Evolutionary conservation across 1,140 invertebrate species (phyloP).

Genomic region (Agraylea sexmaculata): DNA sequence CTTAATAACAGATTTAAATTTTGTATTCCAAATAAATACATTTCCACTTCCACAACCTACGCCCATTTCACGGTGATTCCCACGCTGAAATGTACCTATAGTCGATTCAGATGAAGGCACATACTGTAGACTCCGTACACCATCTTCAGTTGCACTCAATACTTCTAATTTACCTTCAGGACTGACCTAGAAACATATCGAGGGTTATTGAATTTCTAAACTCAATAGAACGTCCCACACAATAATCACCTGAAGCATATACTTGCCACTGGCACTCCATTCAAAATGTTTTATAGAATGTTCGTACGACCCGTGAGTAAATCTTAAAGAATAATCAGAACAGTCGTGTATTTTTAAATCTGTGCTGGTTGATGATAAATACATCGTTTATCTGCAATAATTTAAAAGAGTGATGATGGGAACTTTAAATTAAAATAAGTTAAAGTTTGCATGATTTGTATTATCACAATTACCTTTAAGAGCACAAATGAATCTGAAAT

Average conservation of each 20-base stretch:
- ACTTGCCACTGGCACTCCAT: conserved; percentile 40
- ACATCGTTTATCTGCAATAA: too few relatives aligned
- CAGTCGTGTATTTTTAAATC: conserved; percentile 32
- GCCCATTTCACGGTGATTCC: conserved; percentile 32
- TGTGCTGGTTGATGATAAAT: conserved; percentile 35
- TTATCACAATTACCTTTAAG: too few relatives aligned
- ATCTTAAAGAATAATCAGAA: conserved; percentile 34
- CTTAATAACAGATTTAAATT: conserved; percentile 33
- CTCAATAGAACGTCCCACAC: not conserved
- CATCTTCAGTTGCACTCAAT: conserved; percentile 32
- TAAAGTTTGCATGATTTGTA: too few relatives aligned
- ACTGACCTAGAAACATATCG: conserved; percentile 30
- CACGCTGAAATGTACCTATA: conserved; percentile 34
- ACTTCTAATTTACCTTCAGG: conserved; percentile 32
- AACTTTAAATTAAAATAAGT: too few relatives aligned
- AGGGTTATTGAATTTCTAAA: conserved; percentile 3
- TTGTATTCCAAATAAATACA: conserved; percentile 38
- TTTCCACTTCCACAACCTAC: conserved; percentile 34
- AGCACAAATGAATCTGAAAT: too few relatives aligned
- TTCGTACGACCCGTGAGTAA: conserved; percentile 31
- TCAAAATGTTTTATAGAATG: conserved; percentile 31
- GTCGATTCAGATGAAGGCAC: conserved; percentile 33
- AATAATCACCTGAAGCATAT: conserved; percentile 33
- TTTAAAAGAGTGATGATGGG: too few relatives aligned
- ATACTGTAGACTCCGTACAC: conserved; percentile 33